Evolutionary conservation across 1,140 invertebrate genomes (phyloP).

Genomic region (Drosophila albomicans): DNA sequence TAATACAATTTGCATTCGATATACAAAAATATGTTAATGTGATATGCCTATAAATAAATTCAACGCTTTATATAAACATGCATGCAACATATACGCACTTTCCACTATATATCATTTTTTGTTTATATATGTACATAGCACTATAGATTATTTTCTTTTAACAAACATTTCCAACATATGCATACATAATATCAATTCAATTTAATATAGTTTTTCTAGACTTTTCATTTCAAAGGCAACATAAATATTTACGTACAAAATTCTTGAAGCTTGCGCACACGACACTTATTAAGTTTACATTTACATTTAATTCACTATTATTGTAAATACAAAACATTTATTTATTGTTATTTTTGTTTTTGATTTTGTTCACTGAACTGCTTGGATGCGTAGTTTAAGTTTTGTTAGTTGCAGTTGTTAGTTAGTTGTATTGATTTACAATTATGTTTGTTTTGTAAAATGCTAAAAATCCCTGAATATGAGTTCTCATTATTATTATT

Average conservation of each 20-base stretch:
- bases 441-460: slow-evolving; percentile 71
- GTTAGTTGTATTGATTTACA: slow-evolving; percentile 37
- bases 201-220: slow-evolving; percentile 2
- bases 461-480: slow-evolving; percentile 85
- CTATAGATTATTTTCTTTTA: slow-evolving; percentile 27
- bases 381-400: slow-evolving; percentile 43
- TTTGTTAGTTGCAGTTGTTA: slow-evolving; percentile 34
- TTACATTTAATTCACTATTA: slow-evolving; percentile 34
- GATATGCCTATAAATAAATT: slow-evolving; percentile 79
- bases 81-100: slow-evolving; percentile 39
- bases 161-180: slow-evolving; percentile 60
- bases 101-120: slow-evolving; percentile 14
- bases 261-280: slow-evolving; percentile 53
- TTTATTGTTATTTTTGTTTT: slow-evolving; percentile 27
- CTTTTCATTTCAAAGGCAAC: slow-evolving; percentile 36
- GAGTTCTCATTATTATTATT: slow-evolving; percentile 78
- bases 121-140: slow-evolving; percentile 25
- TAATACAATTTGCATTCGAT: slow-evolving; percentile 60
- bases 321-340: slow-evolving; percentile 73
- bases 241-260: slow-evolving; percentile 34
- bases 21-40: slow-evolving; percentile 65
- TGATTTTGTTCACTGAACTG: slow-evolving; percentile 18
- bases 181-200: slow-evolving; percentile 47
- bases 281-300: slow-evolving; percentile 48
- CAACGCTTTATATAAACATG: slow-evolving; percentile 64